Percentiles rank a stretch among this genome's conserved stretches.
Evolutionary conservation across 2,888 invertebrate species (phyloP).

Genomic region (Campaea margaritaria): DNA sequence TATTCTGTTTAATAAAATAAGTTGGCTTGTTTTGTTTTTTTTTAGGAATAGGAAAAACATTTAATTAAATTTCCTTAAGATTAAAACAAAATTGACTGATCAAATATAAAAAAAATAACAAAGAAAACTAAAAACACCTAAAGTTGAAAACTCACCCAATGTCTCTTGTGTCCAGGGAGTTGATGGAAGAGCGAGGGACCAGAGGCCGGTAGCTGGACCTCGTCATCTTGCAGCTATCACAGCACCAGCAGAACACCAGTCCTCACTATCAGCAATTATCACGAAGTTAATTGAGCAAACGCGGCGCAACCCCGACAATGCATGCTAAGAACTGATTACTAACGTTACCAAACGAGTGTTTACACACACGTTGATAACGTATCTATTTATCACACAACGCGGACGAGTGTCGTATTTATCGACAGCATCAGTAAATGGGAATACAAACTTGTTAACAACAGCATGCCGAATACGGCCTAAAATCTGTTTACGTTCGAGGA

Average conservation of each 20-base stretch:
- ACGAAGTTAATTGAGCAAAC: constrained; percentile 54
- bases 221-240: constrained; percentile 62
- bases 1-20: no score
- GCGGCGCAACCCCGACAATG: constrained; percentile 59
- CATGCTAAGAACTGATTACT: constrained; percentile 66
- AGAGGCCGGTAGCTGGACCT: constrained; percentile 78
- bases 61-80: no score
- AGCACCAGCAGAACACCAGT: constrained; percentile 23
- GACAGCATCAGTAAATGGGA: constrained; percentile 42
- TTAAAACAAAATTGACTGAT: no score
- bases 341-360: constrained; percentile 47
- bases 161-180: constrained; percentile 72
- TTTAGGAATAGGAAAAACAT: no score
- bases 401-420: constrained; percentile 47
- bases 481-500: constrained; percentile 63
- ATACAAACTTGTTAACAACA: constrained; percentile 47
- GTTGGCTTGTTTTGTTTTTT: no score
- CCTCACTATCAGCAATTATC: constrained; percentile 24
- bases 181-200: constrained; percentile 73
- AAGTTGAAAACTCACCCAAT: constrained; percentile 64
- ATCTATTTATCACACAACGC: constrained; percentile 54
- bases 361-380: constrained; percentile 54
- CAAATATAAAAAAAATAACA: neutral
- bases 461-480: constrained; percentile 57
- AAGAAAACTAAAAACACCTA: constrained; percentile 4